Percentiles rank a stretch among this genome's conserved stretches.
Conservation (phyloP, 2,113 vertebrate species). For the Columba livia region DNA sequence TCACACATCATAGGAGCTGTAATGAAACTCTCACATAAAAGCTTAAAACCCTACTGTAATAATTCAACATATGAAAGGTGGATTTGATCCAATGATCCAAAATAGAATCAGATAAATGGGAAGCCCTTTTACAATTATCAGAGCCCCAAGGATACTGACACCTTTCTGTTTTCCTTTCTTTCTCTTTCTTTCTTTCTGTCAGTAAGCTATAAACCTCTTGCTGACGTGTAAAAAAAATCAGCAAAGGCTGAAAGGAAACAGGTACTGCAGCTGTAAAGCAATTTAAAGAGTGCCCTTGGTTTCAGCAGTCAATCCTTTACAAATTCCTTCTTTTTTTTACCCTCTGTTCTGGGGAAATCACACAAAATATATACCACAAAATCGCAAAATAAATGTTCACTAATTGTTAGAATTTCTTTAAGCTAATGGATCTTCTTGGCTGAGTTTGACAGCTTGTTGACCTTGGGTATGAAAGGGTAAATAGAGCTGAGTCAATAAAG, state of each 20-base stretch:
- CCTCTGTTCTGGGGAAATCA: background rate
- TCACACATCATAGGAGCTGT: background rate
- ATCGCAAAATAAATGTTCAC: background rate
- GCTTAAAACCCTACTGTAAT: background rate
- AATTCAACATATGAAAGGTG: background rate
- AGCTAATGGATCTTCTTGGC: background rate
- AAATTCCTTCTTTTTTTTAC: background rate
- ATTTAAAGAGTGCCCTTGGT: background rate
- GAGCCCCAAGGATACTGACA: background rate
- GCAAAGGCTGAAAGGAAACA: slow-evolving; percentile 16
- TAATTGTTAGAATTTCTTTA: background rate
- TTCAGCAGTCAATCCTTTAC: background rate
- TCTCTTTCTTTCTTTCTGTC: background rate
- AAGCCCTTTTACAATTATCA: background rate
- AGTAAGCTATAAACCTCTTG: background rate
- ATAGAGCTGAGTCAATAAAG: background rate
- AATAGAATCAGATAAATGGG: slow-evolving; percentile 5
- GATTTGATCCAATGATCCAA: background rate
- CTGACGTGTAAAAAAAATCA: background rate
- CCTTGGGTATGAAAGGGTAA: background rate
- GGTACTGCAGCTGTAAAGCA: background rate
- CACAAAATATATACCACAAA: background rate
- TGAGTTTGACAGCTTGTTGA: background rate
- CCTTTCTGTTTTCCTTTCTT: background rate
- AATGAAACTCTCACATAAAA: background rate